Base-by-base conservation (phyloP, 2,888 invertebrate species). In the Leucozona laternaria region DNA sequence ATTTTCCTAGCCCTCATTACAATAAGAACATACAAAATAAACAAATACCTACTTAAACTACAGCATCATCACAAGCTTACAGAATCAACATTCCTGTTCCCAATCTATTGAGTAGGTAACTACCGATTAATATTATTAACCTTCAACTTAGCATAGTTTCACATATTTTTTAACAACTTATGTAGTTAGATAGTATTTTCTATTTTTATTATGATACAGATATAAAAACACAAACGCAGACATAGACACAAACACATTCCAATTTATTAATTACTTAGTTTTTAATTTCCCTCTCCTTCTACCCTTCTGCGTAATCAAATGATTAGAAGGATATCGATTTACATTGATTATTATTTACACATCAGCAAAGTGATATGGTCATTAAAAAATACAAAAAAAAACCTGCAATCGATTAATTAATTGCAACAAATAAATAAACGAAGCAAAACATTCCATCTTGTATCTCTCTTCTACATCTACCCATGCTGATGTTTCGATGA, bases 81-180 rank as follows among this genome's bases (percentile, higher is more conserved):
- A 57, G 17, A 40, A 40, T 40, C 4, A 40, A 4, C 15, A 40
- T 43, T 43, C 7, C 6, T 43, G 43, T n/a, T n/a, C 4, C n/a
- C 43, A 43, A n/a, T n/a, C n/a, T 43, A 43, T 37, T 13, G 37
- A 37, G 37, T 37, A 37, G 11, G 1, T 11, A 15, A 15, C n/a
- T 55, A 55, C 28, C 55, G n/a, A 55, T 55, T 31, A 57, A 31
- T 17, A 57, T 31, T 57, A 57, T n/a, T 43, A 40, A 62, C 60
- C 60, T 62, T 43, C 40, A 37, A 60, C 37, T 60, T 40, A 22
- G 6, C 34, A 60, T 43, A 62, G 6, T 31, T 4, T 58, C 58
- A 22, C 13, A 60, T 60, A 58, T 60, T 60, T 40, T 20, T n/a
- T 2, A 60, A 40, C 6, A 58, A 34, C 20, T 20, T 28, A 28